Percentiles rank a stretch among this genome's conserved stretches.
phyloP scores from a whole-genome alignment of 2,888 invertebrate species.

The Agonopterix alstromeriana region DNA sequence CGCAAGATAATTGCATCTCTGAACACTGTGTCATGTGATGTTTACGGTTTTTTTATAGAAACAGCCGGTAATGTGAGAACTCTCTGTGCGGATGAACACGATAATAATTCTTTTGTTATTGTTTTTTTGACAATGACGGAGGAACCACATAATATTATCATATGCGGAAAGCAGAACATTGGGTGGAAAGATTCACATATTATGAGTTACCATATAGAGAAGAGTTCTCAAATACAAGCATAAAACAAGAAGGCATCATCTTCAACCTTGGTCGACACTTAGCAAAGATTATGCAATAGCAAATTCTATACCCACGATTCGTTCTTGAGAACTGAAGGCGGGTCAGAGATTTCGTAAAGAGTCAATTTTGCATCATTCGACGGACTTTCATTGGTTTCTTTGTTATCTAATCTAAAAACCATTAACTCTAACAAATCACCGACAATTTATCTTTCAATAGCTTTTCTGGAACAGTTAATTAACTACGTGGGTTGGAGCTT shows the following conservation, averaged over 20 bases:
- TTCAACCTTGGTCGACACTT: too few species aligned
- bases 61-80: slow-evolving; percentile 1
- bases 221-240: too few species aligned
- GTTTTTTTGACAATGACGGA: too few species aligned
- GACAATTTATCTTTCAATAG: slow-evolving; percentile 7
- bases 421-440: slow-evolving; percentile 27
- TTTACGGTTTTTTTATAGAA: neutral
- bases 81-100: neutral
- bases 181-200: too few species aligned
- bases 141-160: too few species aligned
- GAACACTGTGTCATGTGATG: neutral
- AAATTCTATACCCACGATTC: slow-evolving; percentile 4
- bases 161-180: too few species aligned
- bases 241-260: too few species aligned
- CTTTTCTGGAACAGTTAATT: neutral
- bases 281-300: slow-evolving; percentile 5
- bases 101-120: too few species aligned
- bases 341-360: neutral
- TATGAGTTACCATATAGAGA: too few species aligned
- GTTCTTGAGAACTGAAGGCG: slow-evolving; percentile 1
- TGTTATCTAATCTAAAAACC: slow-evolving; percentile 30
- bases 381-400: slow-evolving; percentile 12
- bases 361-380: slow-evolving; percentile 2
- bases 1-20: neutral
- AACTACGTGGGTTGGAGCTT: neutral